Base-by-base conservation (phyloP, 1,140 invertebrate genomes). In the Cherax quadricarinatus region DNA sequence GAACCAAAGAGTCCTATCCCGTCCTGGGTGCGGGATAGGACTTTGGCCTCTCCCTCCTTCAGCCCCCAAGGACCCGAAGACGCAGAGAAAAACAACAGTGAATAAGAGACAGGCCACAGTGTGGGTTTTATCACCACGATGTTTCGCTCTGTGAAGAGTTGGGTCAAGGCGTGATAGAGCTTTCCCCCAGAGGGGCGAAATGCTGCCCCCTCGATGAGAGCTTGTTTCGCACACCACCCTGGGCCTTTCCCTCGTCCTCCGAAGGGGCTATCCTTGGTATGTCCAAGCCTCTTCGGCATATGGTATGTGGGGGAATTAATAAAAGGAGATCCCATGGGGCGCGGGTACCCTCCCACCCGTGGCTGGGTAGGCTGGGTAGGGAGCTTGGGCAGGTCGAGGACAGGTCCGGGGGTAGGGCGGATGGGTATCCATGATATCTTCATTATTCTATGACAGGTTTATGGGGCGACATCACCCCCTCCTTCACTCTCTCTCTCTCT, bases 261-360 rank as follows among this genome's bases (percentile, higher is more conserved):
- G 79, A 70, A 53, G 80, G 80, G 80, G 60, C 1, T 21, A 4
- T 70, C 57, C 9, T 21, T 10, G 41, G 7, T 48, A 51, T 70
- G 73, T 49, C 60, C 57, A 21, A 48, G 14, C 88, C 82, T 62
- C 83, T 78, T 80, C 41, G 89, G 89, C 89, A 91, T 91, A 91
- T 91, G 89, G 89, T 91, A 91, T 86, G 89, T 91, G 89, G 53
- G 80, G 88, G 91, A 92, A 92, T 92, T 92, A 92, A 92, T 92
- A 92, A 92, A 92, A 88, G 91, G 86, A 80, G 60, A 73, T 60
- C 80, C 86, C 91, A 84, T 83, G 86, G 91, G 48, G 91, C 49
- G 85, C 49, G 24, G 48, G 30, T 57, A 57, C 12, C 48, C 86
- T 48, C 49, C 70, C 49, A 48, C 57, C 41, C 24, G 53, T 41